Evolutionary conservation across 2,888 invertebrate genomes (phyloP), one percentile per base, ranked within the genome.

Genomic region (Helicoverpa assulta): DNA sequence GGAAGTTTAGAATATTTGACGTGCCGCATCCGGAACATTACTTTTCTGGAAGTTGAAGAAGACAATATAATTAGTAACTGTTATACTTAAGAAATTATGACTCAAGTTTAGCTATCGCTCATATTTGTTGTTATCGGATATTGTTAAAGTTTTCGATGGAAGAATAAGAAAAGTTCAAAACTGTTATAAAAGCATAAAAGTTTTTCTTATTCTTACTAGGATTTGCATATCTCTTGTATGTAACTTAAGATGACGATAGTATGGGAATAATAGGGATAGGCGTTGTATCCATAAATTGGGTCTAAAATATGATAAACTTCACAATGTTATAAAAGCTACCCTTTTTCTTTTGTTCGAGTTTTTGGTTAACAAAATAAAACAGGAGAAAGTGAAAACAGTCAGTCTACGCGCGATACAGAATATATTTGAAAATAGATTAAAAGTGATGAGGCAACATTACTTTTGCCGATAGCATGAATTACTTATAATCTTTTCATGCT

Each of bases 11-110:
- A 57, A 80, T 61, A 57, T 68, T 56, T 70, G 57, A 80, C 26
- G 64, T 43, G 14, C 8, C 29, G 50, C 63, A 73, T 73, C 74
- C 67, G 80, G 71, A 61, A 67, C 52, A 64, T 62, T n/a, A 62
- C 56, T 61, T 63, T 57, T 26, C 10, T 58, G 18, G 29, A 52
- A 57, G 54, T 63, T 66, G 43, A 52, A 74, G 62, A 57, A 54
- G n/a, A 62, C 21, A 51, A 43, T n/a, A 62, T 78, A 69, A 66
- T 74, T 69, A 73, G 59, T 59, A 16, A 19, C n/a, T 40, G 16
- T 8, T 52, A 37, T 51, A 53, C 19, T 16, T 55, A 21, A 33
- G 4, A 50, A 26, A n/a, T n/a, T 59, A 10, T 12, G 12, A 43
- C 6, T 33, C 4, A 19, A 51, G 21, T n/a, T 50, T 26, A 53